Base-by-base conservation (phyloP, 2,888 invertebrate species). In the Nymphalis urticae region DNA sequence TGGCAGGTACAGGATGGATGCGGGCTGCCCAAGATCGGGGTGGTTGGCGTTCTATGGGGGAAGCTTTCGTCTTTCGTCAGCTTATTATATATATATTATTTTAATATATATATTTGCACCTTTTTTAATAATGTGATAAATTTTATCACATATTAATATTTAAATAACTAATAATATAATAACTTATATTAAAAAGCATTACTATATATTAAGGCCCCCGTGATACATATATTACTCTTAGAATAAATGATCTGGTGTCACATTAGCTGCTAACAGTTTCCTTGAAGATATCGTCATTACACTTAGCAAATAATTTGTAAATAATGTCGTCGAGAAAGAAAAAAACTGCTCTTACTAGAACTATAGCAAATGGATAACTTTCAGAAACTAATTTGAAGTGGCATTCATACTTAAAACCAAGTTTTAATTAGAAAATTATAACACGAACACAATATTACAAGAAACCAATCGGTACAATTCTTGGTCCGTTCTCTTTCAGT, bases 191-290 rank as follows among this genome's bases (percentile, higher is more conserved):
- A 51, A 51, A 19, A 8, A 19, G 1, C n/a, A 21, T 9, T 51
- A 19, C 21, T 19, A 19, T 51, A 21, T 19, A 21, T 51, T 51
- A 10, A 51, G 21, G 51, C 10, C 19, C 19, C 21, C 51, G 51
- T 21, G 21, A 66, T 66, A 66, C 47, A 61, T 54, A 61, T 60
- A 66, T 66, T 66, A 66, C 48, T 66, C 61, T 54, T 17, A 54
- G 19, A 62, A 66, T 66, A 66, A 66, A 66, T 66, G 54, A 62
- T 48, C 56, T 48, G 10, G 21, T 19, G 66, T 53, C 54, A 66
- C 62, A 66, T 62, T 61, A 48, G 48, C 17, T 24, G 61, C 62
- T 66, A 66, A 62, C 62, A 62, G 62, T 62, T 66, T 54, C 61
- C 61, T 32, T 24, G 61, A 32, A 66, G 48, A 54, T 61, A 54